phyloP scores from a whole-genome alignment of 1,140 invertebrate genomes.

The Venturia canescens region DNA sequence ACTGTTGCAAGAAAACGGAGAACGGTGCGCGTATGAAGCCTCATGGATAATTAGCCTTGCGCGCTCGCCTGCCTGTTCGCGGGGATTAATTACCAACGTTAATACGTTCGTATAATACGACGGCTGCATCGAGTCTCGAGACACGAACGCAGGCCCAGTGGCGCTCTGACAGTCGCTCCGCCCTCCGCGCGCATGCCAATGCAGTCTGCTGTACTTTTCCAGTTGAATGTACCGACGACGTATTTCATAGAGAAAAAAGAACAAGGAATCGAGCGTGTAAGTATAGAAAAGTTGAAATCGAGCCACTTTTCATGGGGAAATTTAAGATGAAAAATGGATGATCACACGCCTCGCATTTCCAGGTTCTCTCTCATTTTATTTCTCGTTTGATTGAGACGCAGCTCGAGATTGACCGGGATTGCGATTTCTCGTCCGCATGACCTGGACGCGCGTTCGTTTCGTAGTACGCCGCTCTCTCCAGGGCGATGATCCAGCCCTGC shows the following conservation, averaged over 20 bases:
- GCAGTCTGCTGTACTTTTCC: conserved; percentile 17
- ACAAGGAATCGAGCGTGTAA: too few relatives aligned
- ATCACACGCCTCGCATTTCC: too few relatives aligned
- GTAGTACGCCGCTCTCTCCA: too few relatives aligned
- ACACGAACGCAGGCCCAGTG: conserved; percentile 51
- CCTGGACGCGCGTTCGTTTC: too few relatives aligned
- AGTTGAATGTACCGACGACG: not conserved
- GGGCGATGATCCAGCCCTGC: not conserved
- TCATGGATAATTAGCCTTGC: conserved; percentile 23
- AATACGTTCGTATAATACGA: conserved; percentile 31
- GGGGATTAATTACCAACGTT: conserved; percentile 31
- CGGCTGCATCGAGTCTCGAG: conserved; percentile 11
- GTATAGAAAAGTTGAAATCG: too few relatives aligned
- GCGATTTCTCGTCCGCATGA: too few relatives aligned
- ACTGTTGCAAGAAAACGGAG: not conserved
- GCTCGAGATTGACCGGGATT: too few relatives aligned
- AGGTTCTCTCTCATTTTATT: too few relatives aligned
- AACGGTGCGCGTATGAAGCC: not conserved
- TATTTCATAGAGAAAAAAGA: not conserved
- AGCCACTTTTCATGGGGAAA: too few relatives aligned
- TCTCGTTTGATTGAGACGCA: too few relatives aligned
- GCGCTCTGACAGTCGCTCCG: conserved; percentile 33
- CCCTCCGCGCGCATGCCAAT: conserved; percentile 16
- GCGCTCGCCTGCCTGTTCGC: not conserved
- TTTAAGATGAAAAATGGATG: too few relatives aligned